Evolutionary conservation across 2,113 vertebrate species (phyloP).

Genomic region (Neogobius melanostomus): DNA sequence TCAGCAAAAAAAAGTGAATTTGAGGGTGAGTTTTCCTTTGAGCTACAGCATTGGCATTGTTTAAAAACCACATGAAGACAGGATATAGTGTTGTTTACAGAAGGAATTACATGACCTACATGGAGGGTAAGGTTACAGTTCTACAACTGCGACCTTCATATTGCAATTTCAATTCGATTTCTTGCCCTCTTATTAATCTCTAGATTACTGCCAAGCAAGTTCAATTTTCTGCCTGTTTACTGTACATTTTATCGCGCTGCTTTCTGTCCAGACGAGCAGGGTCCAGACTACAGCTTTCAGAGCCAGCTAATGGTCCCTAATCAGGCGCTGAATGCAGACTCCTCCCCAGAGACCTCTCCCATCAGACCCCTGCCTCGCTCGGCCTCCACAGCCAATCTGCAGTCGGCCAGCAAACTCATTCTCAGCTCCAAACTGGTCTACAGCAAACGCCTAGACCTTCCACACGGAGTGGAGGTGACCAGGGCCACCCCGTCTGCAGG

Average conservation of each 20-base stretch:
- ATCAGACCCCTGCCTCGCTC: conserved; percentile 88
- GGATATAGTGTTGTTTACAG: too few relatives aligned
- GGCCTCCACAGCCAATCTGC: conserved; percentile 93
- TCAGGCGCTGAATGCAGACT: conserved; percentile 79
- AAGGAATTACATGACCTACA: too few relatives aligned
- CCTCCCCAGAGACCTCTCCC: conserved; percentile 86
- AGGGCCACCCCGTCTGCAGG: conserved; percentile 97
- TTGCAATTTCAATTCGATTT: neutral
- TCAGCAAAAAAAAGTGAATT: too few relatives aligned
- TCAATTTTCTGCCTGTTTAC: too few relatives aligned
- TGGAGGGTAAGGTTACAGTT: too few relatives aligned
- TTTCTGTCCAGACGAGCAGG: conserved; percentile 63
- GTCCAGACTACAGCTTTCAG: conserved; percentile 73
- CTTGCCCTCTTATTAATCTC: neutral
- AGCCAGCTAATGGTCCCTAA: conserved; percentile 84
- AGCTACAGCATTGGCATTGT: too few relatives aligned
- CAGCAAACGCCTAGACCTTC: conserved; percentile 88
- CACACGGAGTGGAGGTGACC: conserved; percentile 89
- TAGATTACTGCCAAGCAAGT: neutral
- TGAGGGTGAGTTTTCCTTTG: too few relatives aligned
- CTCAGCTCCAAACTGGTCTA: conserved; percentile 93
- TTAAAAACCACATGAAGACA: too few relatives aligned
- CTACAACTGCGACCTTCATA: too few relatives aligned
- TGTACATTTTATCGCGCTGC: neutral
- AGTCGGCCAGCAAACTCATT: conserved; percentile 97